A percentile compares a stretch with the other conserved stretches of the same genome.
Conservation (phyloP, 2,888 invertebrate species). For the Toxonevra muliebris region DNA sequence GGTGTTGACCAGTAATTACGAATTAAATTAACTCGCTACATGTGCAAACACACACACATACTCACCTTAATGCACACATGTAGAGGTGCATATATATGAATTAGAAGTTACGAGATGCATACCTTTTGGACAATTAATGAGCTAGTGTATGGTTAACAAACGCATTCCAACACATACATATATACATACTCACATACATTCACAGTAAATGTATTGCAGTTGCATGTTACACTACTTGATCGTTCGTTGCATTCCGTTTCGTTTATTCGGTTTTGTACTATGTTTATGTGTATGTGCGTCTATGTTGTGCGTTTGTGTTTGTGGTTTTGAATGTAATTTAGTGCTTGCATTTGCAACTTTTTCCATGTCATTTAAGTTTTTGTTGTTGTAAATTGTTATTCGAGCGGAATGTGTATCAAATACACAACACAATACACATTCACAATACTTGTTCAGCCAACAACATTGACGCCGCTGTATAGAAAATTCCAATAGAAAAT, state of each 20-base stretch:
- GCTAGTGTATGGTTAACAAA: conserved; percentile 28
- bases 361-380: conserved; percentile 30
- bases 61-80: conserved; percentile 5
- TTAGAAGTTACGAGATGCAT: not conserved
- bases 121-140: conserved; percentile 31
- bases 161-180: conserved; percentile 1
- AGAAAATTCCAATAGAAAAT: not conserved
- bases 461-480: too few relatives aligned
- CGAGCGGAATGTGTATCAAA: conserved; percentile 18
- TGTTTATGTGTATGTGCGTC: not conserved
- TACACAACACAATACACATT: conserved; percentile 20
- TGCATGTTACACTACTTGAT: not conserved
- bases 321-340: conserved; percentile 33
- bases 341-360: conserved; percentile 26
- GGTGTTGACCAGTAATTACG: conserved; percentile 28
- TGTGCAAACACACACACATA: not conserved
- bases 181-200: conserved; percentile 1
- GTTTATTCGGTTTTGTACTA: too few relatives aligned
- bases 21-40: conserved; percentile 36
- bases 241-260: too few relatives aligned
- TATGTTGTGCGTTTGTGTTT: conserved; percentile 24
- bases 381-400: conserved; percentile 27
- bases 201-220: conserved; percentile 2
- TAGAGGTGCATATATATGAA: not conserved
- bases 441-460: not conserved